Base-by-base conservation (phyloP, 2,888 invertebrate genomes). In the Hyppa rectilinea region DNA sequence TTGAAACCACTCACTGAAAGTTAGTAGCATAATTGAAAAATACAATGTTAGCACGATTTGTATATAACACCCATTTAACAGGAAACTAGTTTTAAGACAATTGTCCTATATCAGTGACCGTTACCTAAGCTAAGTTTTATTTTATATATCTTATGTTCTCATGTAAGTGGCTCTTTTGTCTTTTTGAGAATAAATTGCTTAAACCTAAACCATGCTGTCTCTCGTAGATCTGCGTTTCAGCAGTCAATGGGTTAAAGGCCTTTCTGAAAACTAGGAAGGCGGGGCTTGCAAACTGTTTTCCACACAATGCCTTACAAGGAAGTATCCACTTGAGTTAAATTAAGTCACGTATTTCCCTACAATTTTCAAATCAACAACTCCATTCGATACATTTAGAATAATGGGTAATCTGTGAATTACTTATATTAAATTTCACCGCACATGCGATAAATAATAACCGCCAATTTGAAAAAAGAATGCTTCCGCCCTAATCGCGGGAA, bases 391-490 rank as follows among this genome's bases (percentile, higher is more conserved):
- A n/a, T 52, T 34, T 9, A 56, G 36, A 65, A 75, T 60, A 60
- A 60, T n/a, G n/a, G n/a, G n/a, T 68, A 75, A 74, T 70, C 83
- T 45, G 52, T 50, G 68, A 83, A 80, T 68, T 68, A 38, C 38
- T 12, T 38, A 71, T 71, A 71, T 69, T 61, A 78, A 84, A 83
- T 83, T 85, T 81, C 66, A 68, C 29, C 61, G 58, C 59, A 36
- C 56, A 80, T 61, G 71, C 47, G 52, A 72, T 77, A 72, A 65
- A 77, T 79, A 83, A 78, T 73, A 76, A 83, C 66, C n/a, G 71
- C 61, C 65, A 85, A 84, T 84, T 84, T 85, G 40, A 75, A 86
- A 81, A 87, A 87, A 81, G 84, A 83, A 82, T 69, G 81, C 81
- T 86, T 85, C 78, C 78, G 86, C 83, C 60, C 59, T 69, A 81